Conservation (phyloP, 2,797 vertebrate species). For the Loriculus beryllinus region DNA sequence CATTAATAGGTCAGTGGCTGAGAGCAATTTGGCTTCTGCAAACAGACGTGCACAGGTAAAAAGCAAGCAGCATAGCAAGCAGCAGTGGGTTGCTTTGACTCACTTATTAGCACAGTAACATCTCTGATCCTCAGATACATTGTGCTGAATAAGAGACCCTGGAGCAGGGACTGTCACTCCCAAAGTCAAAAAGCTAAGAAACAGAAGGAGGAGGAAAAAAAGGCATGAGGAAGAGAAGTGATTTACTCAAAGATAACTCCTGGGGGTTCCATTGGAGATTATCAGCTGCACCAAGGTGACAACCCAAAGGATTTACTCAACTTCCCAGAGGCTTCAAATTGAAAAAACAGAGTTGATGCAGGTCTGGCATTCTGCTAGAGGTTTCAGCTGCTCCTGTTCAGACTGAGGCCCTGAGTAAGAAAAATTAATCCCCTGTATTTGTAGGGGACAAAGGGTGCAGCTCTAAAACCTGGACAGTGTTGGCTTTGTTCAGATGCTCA, state of each 20-base stretch:
- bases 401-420: not conserved
- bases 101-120: not conserved
- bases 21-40: slow-evolving; percentile 9
- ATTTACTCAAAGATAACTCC: not conserved
- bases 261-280: not conserved
- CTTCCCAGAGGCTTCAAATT: not conserved
- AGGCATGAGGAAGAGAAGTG: not conserved
- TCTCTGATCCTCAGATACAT: not conserved
- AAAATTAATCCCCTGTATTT: not conserved
- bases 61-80: not conserved
- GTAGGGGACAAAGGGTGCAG: not conserved
- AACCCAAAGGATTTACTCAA: not conserved
- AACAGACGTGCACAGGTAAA: not conserved
- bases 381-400: not conserved
- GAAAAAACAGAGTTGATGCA: not conserved
- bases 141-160: not conserved
- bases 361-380: not conserved
- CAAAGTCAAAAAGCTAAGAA: not conserved
- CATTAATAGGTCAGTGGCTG: slow-evolving; percentile 33
- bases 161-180: not conserved
- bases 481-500: not conserved
- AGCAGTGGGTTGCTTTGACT: not conserved
- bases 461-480: not conserved
- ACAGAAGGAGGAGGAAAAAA: not conserved
- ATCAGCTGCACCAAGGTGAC: not conserved